Evolutionary conservation across 2,888 invertebrate species (phyloP).

Genomic region (Myopa testacea): DNA sequence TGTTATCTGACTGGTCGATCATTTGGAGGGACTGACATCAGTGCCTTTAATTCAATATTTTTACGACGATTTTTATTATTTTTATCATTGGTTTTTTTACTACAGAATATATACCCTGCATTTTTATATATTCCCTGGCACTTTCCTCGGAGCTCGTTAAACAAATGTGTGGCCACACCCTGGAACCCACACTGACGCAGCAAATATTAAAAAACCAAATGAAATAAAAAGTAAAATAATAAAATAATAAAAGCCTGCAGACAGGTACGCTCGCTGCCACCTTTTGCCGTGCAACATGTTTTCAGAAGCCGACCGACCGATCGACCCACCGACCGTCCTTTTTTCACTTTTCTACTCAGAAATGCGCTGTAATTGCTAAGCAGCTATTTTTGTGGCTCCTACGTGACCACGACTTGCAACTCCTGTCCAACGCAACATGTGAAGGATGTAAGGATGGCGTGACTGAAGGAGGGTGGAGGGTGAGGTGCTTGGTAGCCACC

Average conservation of each 20-base stretch:
- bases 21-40: no score
- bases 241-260: background rate
- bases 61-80: no score
- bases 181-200: background rate
- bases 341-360: background rate
- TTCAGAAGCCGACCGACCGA: background rate
- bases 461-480: background rate
- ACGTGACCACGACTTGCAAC: constrained; percentile 16
- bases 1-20: no score
- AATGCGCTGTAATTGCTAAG: background rate
- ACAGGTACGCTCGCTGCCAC: background rate
- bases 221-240: background rate
- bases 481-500: background rate
- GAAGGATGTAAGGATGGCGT: background rate
- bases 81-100: no score
- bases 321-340: background rate
- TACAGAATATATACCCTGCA: no score
- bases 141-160: constrained; percentile 27
- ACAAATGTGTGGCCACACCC: constrained; percentile 35
- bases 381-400: constrained; percentile 5
- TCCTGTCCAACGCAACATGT: background rate
- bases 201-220: background rate
- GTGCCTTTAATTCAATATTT: no score
- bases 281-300: background rate
- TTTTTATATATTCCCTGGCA: background rate